Evolutionary conservation across 2,888 invertebrate species (phyloP), one percentile per base, ranked within the genome.

Genomic region (Aquatica leii): DNA sequence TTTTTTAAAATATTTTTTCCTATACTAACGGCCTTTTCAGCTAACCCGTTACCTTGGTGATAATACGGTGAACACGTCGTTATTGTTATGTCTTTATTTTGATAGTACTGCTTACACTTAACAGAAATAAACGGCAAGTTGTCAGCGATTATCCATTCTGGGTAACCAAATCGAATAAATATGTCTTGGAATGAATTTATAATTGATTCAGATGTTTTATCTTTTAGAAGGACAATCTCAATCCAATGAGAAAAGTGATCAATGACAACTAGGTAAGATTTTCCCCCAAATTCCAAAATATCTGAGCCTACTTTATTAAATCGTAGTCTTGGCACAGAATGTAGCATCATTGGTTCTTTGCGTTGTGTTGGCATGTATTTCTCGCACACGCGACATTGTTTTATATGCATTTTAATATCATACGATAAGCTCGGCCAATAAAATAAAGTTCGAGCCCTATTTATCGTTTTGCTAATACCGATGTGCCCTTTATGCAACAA

Each of bases 151-250:
- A 31, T 4, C 9, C 4, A 6, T 31, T 31, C 31, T 31, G 31
- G 31, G 9, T 6, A 31, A 31, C 31, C 31, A 31, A 31, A 31
- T 6, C 31, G 31, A 9, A 9, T 31, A n/a, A 37, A 37, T n/a
- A 37, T n/a, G 3, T 37, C 37, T 12, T 37, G 37, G 37, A 37
- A 37, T 37, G 12, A 3, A 37, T 37, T 37, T 37, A 37, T 37
- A n/a, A 37, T 37, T 37, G 37, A 37, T 37, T 37, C n/a, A 37
- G 37, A n/a, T 2, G 37, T n/a, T 37, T 5, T 37, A 9, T 37
- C 37, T 2, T n/a, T 12, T 5, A 69, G 34, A 56, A 12, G 18
- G 18, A 20, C 11, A 37, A 37, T 37, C 37, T n/a, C 37, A 3
- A 37, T 6, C 31, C 31, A 31, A n/a, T n/a, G n/a, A n/a, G n/a